Base-by-base conservation (phyloP, 2,113 vertebrate genomes). In the Ceyx margarethae region DNA sequence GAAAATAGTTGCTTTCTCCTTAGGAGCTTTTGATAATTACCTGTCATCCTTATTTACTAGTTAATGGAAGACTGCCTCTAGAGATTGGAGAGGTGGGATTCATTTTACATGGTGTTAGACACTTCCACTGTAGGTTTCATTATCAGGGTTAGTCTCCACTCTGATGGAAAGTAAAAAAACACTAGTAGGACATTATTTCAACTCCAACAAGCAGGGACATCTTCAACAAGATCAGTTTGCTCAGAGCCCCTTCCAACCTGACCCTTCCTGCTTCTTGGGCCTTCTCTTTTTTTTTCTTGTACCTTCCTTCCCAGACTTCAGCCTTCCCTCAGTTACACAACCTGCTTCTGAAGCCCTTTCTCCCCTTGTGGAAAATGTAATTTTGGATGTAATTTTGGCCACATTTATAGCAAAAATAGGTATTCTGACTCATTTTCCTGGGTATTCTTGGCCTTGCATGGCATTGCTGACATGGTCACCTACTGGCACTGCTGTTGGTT, bases 31-130 rank as follows among this genome's bases (percentile, higher is more conserved):
- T 78, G 51, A 56, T 84, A 60, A 83, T 60, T 93, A 84, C 15
- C 48, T 74, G 54, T 67, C 19, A 11, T 79, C 56, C 35, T 58
- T 87, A 67, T 81, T 95, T 86, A 74, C n/a, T 71, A 23, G 61
- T 62, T 86, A 83, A 90, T 80, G 68, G 90, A 91, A 28, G 22
- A 87, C 25, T 48, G 31, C 50, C 28, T 7, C 12, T 37, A 58
- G n/a, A 51, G 22, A 73, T 60, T 80, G 72, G 48, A 56, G 18
- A 51, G n/a, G 29, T 18, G 13, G 21, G 40, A 53, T 33, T 65
- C 1, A 57, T 89, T 94, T 91, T 72, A 57, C 42, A 68, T 56
- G 11, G 12, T 31, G 12, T 76, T 73, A 86, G 60, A 67, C 0
- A 3, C 62, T 85, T 91, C 72, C 1, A 3, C 9, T 58, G 16